Percentiles rank a stretch among this genome's conserved stretches.
Evolutionary conservation across 2,888 invertebrate species (phyloP).

Genomic region (Ethmia dodecea): DNA sequence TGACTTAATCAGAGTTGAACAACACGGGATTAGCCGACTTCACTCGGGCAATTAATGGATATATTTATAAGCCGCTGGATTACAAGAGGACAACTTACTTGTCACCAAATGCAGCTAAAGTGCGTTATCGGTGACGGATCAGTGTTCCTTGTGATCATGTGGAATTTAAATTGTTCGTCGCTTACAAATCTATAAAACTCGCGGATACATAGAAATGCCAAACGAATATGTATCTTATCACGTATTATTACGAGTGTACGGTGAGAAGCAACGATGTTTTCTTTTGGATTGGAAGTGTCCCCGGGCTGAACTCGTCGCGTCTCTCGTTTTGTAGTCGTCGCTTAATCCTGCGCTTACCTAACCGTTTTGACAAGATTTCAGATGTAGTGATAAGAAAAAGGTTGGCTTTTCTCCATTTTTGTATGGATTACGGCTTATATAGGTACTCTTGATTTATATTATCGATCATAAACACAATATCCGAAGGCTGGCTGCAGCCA

Average conservation of each 20-base stretch:
- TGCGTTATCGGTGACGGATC: slow-evolving; percentile 73
- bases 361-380: slow-evolving; percentile 73
- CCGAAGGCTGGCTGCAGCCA: too few species aligned
- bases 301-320: slow-evolving; percentile 39
- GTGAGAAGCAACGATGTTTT: slow-evolving; percentile 1
- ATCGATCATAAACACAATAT: slow-evolving; percentile 26
- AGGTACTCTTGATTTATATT: slow-evolving; percentile 40
- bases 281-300: slow-evolving; percentile 24
- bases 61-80: slow-evolving; percentile 52
- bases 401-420: background rate
- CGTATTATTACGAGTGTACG: slow-evolving; percentile 3
- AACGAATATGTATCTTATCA: slow-evolving; percentile 31
- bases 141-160: slow-evolving; percentile 60
- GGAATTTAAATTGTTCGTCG: slow-evolving; percentile 64
- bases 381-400: slow-evolving; percentile 55
- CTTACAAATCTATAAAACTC: slow-evolving; percentile 42
- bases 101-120: slow-evolving; percentile 65
- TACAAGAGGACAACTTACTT: slow-evolving; percentile 64
- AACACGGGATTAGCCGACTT: slow-evolving; percentile 11
- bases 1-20: slow-evolving; percentile 21
- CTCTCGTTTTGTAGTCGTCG: slow-evolving; percentile 69
- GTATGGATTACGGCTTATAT: slow-evolving; percentile 33
- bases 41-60: slow-evolving; percentile 38
- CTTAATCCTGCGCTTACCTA: slow-evolving; percentile 71
- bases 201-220: too few species aligned